A percentile compares a stretch with the other conserved stretches of the same genome.
Evolutionary conservation across 2,797 vertebrate genomes (phyloP).

Genomic region (Parambassis ranga): DNA sequence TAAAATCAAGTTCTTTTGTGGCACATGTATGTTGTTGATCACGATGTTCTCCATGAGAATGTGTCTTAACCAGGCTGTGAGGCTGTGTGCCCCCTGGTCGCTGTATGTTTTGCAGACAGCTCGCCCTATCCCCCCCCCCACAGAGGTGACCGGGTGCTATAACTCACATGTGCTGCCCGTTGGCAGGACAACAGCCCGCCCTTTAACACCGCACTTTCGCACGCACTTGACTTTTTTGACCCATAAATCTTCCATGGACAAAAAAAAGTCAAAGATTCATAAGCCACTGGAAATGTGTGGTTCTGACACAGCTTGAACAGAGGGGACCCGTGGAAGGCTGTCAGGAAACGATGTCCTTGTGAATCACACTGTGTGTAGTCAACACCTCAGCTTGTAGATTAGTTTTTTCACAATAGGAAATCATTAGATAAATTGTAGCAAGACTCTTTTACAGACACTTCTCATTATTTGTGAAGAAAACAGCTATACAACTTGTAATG

Average conservation of each 20-base stretch:
- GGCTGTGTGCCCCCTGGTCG: slow-evolving; percentile 65
- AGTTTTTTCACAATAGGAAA: slow-evolving; percentile 3
- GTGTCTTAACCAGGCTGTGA: slow-evolving; percentile 56
- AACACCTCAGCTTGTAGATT: slow-evolving; percentile 7
- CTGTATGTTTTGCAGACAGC: slow-evolving; percentile 30
- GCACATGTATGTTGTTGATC: slow-evolving; percentile 44
- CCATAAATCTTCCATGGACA: slow-evolving; percentile 52
- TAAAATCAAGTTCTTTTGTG: slow-evolving; percentile 63
- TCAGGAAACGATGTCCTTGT: slow-evolving; percentile 41
- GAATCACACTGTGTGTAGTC: slow-evolving; percentile 28
- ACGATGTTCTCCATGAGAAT: slow-evolving; percentile 41
- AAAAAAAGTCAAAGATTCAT: slow-evolving; percentile 56
- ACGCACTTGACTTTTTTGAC: slow-evolving; percentile 62
- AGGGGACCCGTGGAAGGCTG: slow-evolving; percentile 28
- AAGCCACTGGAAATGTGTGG: slow-evolving; percentile 25
- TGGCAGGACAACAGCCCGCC: slow-evolving; percentile 49
- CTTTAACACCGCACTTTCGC: slow-evolving; percentile 44
- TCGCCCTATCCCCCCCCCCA: slow-evolving; percentile 46
- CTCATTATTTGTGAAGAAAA: neutral
- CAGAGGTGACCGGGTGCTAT: slow-evolving; percentile 52
- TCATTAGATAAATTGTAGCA: neutral
- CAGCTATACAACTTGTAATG: neutral
- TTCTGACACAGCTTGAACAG: slow-evolving; percentile 42
- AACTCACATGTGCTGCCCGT: slow-evolving; percentile 57
- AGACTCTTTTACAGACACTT: neutral